Percentiles rank a stretch among this genome's conserved stretches.
Conservation (phyloP, 2,888 invertebrate genomes). For the Polydrusus pterygomalis region DNA sequence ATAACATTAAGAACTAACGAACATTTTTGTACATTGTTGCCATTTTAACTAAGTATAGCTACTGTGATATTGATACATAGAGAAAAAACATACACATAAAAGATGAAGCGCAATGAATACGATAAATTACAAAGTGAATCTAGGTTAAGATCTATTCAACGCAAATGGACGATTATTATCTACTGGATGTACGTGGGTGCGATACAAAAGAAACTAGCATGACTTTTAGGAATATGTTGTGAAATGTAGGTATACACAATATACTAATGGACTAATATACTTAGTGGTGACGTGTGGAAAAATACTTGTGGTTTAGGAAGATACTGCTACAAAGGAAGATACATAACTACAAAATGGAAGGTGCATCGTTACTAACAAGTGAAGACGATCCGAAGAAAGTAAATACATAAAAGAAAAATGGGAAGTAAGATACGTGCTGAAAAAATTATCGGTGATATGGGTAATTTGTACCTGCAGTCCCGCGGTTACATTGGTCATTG, state of each 20-base stretch:
- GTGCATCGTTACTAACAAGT: slow-evolving; percentile 16
- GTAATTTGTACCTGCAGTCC: slow-evolving; percentile 92
- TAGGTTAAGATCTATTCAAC: background rate
- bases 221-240: background rate
- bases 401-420: slow-evolving; percentile 35
- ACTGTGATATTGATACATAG: too few species aligned
- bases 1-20: too few species aligned
- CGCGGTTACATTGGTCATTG: slow-evolving; percentile 97
- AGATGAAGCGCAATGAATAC: background rate
- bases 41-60: too few species aligned
- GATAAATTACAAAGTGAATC: background rate
- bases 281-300: slow-evolving; percentile 3
- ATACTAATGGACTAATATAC: slow-evolving; percentile 3
- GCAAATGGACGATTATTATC: background rate
- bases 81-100: background rate
- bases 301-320: too few species aligned
- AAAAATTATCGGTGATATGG: slow-evolving; percentile 27
- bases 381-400: slow-evolving; percentile 14
- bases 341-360: background rate
- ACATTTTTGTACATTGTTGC: too few species aligned
- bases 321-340: slow-evolving; percentile 1
- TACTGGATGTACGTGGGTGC: slow-evolving; percentile 5
- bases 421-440: slow-evolving; percentile 24
- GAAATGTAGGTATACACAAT: background rate
- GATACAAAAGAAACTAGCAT: background rate